Evolutionary conservation across 2,888 invertebrate species (phyloP).

Genomic region (Acanthopleura granulata): DNA sequence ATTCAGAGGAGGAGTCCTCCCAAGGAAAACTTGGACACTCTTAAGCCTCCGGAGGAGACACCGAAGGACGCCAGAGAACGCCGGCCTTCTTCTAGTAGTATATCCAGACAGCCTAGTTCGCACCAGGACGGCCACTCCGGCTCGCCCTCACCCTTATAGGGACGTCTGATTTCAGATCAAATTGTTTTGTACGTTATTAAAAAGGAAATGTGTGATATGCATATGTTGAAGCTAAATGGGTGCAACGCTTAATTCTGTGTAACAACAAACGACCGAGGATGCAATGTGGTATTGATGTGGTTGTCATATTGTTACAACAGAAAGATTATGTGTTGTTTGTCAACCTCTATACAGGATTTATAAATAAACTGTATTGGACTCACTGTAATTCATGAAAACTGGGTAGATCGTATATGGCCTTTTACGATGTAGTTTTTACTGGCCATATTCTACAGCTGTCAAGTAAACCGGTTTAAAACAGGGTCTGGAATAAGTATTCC

Average conservation of each 20-base stretch:
- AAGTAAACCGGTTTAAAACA: too few species aligned
- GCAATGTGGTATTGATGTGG: background rate
- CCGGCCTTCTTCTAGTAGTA: background rate
- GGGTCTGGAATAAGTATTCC: too few species aligned
- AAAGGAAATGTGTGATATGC: slow-evolving; percentile 1
- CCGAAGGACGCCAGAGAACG: slow-evolving; percentile 13
- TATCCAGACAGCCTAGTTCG: background rate
- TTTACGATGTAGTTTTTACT: too few species aligned
- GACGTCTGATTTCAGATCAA: background rate
- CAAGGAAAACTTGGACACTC: slow-evolving; percentile 4
- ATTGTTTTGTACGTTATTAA: too few species aligned
- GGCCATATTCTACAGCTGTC: too few species aligned
- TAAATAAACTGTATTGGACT: too few species aligned
- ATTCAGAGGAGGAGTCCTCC: background rate
- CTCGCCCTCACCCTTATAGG: background rate
- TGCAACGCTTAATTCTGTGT: background rate
- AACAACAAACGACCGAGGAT: background rate
- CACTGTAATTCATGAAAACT: too few species aligned
- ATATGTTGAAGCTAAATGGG: background rate
- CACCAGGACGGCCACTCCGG: background rate
- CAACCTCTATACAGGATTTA: too few species aligned
- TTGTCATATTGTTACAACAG: too few species aligned
- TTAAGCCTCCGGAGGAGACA: slow-evolving; percentile 1
- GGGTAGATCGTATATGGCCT: too few species aligned
- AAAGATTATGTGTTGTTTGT: too few species aligned